phyloP scores from a whole-genome alignment of 2,113 vertebrate genomes.

The Synodontis membranacea region DNA sequence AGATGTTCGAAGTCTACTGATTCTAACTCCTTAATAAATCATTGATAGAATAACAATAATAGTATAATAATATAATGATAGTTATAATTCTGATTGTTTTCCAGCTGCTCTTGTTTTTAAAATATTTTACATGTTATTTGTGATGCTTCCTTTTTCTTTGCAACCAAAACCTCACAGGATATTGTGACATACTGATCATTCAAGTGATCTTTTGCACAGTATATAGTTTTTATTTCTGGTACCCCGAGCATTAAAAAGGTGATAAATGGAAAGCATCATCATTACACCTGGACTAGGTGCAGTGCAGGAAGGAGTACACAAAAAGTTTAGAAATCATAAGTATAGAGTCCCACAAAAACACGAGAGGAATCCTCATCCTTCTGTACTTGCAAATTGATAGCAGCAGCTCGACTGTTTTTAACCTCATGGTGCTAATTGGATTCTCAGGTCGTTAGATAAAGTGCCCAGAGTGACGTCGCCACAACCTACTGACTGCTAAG shows the following conservation, averaged over 20 bases:
- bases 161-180: neutral
- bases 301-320: neutral
- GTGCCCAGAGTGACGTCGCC: slow-evolving; percentile 64
- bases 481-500: slow-evolving; percentile 57
- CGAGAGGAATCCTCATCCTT: slow-evolving; percentile 34
- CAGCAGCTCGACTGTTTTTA: slow-evolving; percentile 67
- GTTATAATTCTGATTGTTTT: neutral
- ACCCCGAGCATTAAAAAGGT: neutral
- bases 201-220: neutral
- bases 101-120: neutral
- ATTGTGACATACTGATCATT: neutral
- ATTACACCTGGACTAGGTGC: slow-evolving; percentile 2
- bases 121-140: neutral
- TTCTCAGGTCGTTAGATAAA: slow-evolving; percentile 76
- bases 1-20: neutral
- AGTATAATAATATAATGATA: neutral
- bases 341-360: neutral
- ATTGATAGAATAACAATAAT: neutral
- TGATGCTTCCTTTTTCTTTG: neutral
- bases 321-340: neutral
- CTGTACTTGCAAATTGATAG: slow-evolving; percentile 61
- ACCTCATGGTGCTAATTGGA: slow-evolving; percentile 66
- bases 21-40: neutral
- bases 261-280: neutral
- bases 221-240: neutral